Conservation (phyloP, 2,113 vertebrate species). For the Entosphenus tridentatus region DNA sequence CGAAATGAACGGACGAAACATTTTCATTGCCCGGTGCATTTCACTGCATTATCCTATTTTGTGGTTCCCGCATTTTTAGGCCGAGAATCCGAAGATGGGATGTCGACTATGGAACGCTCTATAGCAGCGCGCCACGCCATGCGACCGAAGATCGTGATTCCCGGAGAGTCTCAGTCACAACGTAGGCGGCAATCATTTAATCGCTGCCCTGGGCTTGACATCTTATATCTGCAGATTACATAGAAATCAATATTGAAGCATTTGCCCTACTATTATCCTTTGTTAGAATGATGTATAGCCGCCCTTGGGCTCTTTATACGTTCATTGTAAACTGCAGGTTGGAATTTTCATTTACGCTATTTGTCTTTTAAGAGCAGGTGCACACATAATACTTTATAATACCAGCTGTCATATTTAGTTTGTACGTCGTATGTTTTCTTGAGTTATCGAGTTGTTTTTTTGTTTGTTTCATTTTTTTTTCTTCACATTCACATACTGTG, state of each 20-base stretch:
- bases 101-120: constrained; percentile 67
- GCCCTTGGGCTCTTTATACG: constrained; percentile 7
- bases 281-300: constrained; percentile 14
- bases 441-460: too few species aligned
- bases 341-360: not conserved
- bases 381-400: too few species aligned
- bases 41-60: not conserved
- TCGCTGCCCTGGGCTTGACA: not conserved
- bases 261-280: constrained; percentile 6
- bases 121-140: constrained; percentile 46
- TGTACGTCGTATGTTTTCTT: too few species aligned
- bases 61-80: not conserved
- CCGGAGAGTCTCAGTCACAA: constrained; percentile 67
- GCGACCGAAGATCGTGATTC: constrained; percentile 69
- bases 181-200: constrained; percentile 24
- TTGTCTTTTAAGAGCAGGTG: not conserved
- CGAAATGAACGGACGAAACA: not conserved
- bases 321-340: not conserved
- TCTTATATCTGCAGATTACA: not conserved
- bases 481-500: too few species aligned
- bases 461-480: too few species aligned
- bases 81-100: constrained; percentile 41
- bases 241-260: not conserved
- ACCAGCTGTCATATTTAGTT: too few species aligned
- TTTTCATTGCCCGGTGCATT: not conserved